Evolutionary conservation across 2,113 vertebrate genomes (phyloP).

Genomic region (Hiodon alosoides): DNA sequence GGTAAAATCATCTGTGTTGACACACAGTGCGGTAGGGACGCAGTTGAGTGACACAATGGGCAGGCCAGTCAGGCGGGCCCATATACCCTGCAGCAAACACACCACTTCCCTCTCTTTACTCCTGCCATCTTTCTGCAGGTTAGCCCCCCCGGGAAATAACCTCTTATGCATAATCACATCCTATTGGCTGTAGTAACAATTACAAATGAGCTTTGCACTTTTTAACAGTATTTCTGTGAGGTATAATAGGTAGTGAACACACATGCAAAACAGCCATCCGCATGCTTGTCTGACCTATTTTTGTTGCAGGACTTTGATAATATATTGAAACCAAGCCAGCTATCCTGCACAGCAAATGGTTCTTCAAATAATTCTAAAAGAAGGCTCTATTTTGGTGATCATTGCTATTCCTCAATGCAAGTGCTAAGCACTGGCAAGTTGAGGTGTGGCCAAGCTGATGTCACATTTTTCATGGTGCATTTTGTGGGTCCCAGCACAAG

Average conservation of each 20-base stretch:
- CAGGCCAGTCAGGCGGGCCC: constrained; percentile 39
- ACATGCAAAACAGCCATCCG: background rate
- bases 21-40: constrained; percentile 52
- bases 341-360: too few relatives aligned
- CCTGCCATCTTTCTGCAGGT: constrained; percentile 37
- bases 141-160: constrained; percentile 40
- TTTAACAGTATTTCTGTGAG: background rate
- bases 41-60: constrained; percentile 42
- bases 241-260: background rate
- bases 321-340: too few relatives aligned
- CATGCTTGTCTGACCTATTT: background rate
- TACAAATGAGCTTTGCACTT: constrained; percentile 31
- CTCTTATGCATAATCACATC: constrained; percentile 44
- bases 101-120: constrained; percentile 22
- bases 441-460: too few relatives aligned
- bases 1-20: constrained; percentile 63
- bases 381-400: too few relatives aligned
- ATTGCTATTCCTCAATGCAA: too few relatives aligned
- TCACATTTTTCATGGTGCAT: too few relatives aligned
- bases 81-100: background rate
- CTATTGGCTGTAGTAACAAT: constrained; percentile 37
- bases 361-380: too few relatives aligned
- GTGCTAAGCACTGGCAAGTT: too few relatives aligned
- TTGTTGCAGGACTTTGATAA: too few relatives aligned
- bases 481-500: too few relatives aligned